Percentiles rank a stretch among this genome's conserved stretches.
phyloP scores from a whole-genome alignment of 2,797 vertebrate genomes.

The Esox lucius region DNA sequence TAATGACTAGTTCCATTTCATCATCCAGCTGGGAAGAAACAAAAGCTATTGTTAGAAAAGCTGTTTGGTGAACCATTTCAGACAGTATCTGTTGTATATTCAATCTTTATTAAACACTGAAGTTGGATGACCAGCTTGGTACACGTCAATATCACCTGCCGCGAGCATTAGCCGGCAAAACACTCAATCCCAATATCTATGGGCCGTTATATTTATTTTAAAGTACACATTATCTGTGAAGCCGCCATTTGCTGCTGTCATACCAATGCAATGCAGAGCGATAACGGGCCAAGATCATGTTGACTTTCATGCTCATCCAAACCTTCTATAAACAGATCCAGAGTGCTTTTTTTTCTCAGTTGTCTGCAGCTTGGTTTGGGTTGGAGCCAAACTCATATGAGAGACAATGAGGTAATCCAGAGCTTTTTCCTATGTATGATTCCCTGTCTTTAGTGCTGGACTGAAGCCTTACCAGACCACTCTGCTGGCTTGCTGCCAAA shows the following conservation, averaged over 20 bases:
- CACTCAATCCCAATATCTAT: not conserved
- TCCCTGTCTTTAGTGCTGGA: not conserved
- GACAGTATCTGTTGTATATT: not conserved
- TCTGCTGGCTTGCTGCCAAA: not conserved
- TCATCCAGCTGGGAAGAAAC: not conserved
- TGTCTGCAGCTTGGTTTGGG: not conserved
- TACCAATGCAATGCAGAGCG: not conserved
- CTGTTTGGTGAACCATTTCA: not conserved
- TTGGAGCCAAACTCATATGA: not conserved
- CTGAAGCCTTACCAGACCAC: not conserved
- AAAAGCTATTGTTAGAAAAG: not conserved
- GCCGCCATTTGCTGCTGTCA: not conserved
- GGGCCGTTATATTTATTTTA: not conserved
- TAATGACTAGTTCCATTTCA: not conserved
- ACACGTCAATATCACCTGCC: not conserved
- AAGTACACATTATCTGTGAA: not conserved
- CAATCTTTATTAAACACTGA: not conserved
- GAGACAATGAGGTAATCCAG: constrained; percentile 6
- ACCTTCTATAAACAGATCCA: not conserved
- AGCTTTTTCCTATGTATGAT: not conserved
- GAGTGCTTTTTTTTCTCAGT: not conserved
- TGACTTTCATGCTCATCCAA: not conserved
- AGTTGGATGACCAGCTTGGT: not conserved
- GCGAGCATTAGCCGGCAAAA: not conserved
- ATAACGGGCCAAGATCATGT: not conserved